Base-by-base conservation (phyloP, 2,113 vertebrate species). In the Sinocyclocheilus anophthalmus region DNA sequence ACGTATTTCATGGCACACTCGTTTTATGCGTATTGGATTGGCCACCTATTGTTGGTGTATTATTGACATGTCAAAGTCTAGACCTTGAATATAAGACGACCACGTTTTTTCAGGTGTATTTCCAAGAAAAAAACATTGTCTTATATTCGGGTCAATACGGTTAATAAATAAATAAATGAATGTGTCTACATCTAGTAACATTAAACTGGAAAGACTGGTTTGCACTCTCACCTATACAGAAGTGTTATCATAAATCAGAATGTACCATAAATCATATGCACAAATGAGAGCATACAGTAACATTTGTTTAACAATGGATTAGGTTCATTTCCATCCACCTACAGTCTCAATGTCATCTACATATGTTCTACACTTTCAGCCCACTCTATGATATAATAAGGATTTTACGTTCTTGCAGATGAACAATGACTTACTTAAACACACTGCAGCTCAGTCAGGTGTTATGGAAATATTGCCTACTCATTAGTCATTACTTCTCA, bases 341-440 rank as follows among this genome's bases (percentile, higher is more conserved):
- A 57, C 67, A 75, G 67, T 84, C 26, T 22, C 82, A 84, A 16
- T 39, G 48, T 73, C 69, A 84, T 75, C 67, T 75, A 73, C 69
- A 84, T 83, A 39, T 73, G 50, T 53, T 42, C 30, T n/a, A 48
- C 22, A 42, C 55, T 63, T 24, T 3, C 69, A 75, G 53, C 24
- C 77, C 72, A 76, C 70, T 67, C 79, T 53, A 57, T 22, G 67
- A 26, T 33, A 73, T 59, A 55, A 84, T 75, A 42, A 59, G 16
- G 12, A 59, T 73, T 55, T 30, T 30, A 73, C 48, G 50, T 37
- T 84, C 39, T 81, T 39, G 26, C 61, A 85, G 48, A 73, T 55
- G 81, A 83, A 83, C 73, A 83, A 83, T 83, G 6, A 63, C 48
- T 70, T 73, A 57, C 50, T 84, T 80, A 79, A 80, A 85, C 16